Percentiles rank a stretch among this genome's conserved stretches.
These are phyloP conservation scores for Antheraea assamensis DNA, from an alignment of 2,888 invertebrate species.

Conservation along the genomic window DNA sequence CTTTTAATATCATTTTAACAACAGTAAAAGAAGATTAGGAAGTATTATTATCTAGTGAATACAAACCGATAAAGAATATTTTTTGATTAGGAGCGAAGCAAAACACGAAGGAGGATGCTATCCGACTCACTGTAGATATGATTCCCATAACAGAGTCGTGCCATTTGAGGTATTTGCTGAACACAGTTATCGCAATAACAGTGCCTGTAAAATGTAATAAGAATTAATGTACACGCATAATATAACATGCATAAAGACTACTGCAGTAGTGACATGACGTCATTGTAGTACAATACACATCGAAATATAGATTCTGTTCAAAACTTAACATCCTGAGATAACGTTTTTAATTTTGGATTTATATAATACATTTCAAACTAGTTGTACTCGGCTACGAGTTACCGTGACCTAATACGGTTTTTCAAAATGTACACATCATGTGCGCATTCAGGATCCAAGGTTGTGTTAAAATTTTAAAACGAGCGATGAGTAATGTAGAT, in stretches of 20 bases:
- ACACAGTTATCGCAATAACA: conserved; percentile 29
- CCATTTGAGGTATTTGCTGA: conserved; percentile 30
- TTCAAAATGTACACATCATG: no score
- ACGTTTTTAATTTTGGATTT: no score
- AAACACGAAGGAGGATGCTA: conserved; percentile 87
- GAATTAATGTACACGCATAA: neutral
- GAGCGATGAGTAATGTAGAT: no score
- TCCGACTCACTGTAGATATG: conserved; percentile 88
- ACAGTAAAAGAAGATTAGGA: neutral
- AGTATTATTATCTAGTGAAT: neutral
- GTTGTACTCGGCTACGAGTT: no score
- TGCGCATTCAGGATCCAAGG: no score
- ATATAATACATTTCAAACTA: no score
- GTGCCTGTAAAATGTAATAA: conserved; percentile 28
- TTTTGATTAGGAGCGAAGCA: conserved; percentile 83
- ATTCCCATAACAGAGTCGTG: conserved; percentile 87
- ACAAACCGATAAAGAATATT: conserved; percentile 21
- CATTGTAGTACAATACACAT: no score
- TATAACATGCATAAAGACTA: neutral
- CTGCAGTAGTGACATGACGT: no score
- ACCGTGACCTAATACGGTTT: no score
- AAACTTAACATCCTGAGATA: no score
- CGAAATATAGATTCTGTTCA: no score
- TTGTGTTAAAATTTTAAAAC: no score
- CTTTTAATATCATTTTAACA: neutral